Percentiles rank a stretch among this genome's conserved stretches.
phyloP scores from a whole-genome alignment of 2,797 vertebrate genomes.

The Anguilla megastoma region DNA sequence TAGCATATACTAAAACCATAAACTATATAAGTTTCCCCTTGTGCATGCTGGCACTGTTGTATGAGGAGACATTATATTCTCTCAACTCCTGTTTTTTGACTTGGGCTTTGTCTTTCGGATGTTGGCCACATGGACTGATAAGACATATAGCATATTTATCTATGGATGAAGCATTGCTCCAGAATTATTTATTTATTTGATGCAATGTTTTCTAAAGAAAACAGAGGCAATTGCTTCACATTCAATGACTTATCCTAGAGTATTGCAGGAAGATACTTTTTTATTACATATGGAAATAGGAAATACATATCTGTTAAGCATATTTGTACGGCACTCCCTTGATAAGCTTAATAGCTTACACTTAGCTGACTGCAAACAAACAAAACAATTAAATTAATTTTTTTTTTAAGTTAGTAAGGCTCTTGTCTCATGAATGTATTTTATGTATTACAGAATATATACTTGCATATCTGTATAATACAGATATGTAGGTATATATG shows the following conservation, averaged over 20 bases:
- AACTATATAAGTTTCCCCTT: background rate
- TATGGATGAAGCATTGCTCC: background rate
- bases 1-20: background rate
- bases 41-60: no score
- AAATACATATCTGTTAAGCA: background rate
- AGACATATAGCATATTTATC: background rate
- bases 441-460: background rate
- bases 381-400: background rate
- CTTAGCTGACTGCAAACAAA: background rate
- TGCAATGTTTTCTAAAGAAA: background rate
- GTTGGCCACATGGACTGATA: background rate
- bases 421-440: background rate
- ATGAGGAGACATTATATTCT: background rate
- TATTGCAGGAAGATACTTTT: background rate
- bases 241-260: background rate
- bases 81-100: background rate
- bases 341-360: background rate
- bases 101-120: background rate
- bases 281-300: background rate
- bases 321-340: background rate
- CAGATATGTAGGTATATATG: background rate
- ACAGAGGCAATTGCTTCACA: background rate
- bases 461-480: no score
- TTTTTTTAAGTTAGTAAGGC: no score
- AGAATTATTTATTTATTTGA: no score